Conservation (phyloP, 2,888 invertebrate genomes). For the Stegophylla sp. region DNA sequence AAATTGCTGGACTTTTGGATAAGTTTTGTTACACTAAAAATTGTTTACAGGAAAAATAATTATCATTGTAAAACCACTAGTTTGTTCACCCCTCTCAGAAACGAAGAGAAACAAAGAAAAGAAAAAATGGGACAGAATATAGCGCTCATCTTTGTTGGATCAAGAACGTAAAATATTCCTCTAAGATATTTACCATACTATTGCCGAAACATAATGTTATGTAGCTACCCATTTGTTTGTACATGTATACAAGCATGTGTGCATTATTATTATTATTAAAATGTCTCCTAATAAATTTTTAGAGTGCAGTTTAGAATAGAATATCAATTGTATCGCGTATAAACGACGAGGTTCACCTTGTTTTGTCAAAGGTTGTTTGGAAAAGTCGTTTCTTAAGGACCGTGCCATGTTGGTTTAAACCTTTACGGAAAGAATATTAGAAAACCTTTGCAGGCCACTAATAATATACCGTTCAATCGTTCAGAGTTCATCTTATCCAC, state of each 20-base stretch:
- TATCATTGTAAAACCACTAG: no score
- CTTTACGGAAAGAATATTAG: neutral
- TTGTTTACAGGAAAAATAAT: no score
- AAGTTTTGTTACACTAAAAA: no score
- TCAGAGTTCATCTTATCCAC: neutral
- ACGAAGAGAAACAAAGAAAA: no score
- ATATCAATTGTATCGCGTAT: neutral
- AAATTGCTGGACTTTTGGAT: no score
- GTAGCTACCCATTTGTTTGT: no score
- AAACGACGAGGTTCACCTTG: neutral
- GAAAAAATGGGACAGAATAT: no score
- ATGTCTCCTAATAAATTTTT: neutral
- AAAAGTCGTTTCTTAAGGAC: neutral
- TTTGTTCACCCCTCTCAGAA: no score
- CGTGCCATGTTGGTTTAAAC: neutral
- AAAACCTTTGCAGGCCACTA: neutral
- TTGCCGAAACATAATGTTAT: no score
- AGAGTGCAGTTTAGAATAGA: neutral
- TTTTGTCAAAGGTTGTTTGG: neutral
- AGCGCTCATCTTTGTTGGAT: no score
- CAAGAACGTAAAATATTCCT: no score
- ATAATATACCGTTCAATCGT: neutral
- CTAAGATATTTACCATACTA: no score
- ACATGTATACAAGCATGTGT: neutral
- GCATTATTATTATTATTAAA: neutral